Base-by-base conservation (phyloP, 2,113 vertebrate species). In the Bostrychus sinensis region DNA sequence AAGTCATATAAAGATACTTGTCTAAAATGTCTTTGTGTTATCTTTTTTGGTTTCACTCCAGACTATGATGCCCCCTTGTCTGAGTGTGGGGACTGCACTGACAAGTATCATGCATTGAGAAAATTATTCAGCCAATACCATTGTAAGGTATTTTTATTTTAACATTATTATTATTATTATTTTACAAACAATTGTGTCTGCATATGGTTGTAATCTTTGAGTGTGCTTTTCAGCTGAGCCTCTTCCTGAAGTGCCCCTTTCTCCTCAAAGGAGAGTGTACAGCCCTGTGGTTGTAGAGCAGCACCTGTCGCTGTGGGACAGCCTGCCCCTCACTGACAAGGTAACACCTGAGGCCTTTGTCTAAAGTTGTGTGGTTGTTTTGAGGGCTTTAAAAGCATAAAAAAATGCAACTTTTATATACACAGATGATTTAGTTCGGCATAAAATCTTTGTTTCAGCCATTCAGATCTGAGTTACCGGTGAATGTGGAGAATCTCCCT, bases 61-160 rank as follows among this genome's bases (percentile, higher is more conserved):
- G 95, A 98, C 87, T 98, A 97, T 0, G 95, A 98, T 0, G 95
- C 95, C 0, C 92, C 95, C 23, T 84, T 98, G 70, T 94, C 95
- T 1, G 96, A 98, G 75, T 92, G 94, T 6, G 96, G 96, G 9
- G 95, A 97, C 66, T 97, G 93, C 64, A 96, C 96, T 0, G 84
- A 76, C 56, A 98, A 98, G 80, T 98, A 93, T 70, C 87, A 90
- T 19, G 92, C 92, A 71, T 89, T 98, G 19, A 89, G 93, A n/a
- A 86, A 92, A 0, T 65, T 96, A 73, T 94, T 98, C 75, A 89
- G 87, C 78, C 85, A 83, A 30, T 76, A 93, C 51, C 84, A 93
- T 59, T 93, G 96, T 96, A 92, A 90, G 70, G 4, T 56, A 23
- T 38, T 20, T 57, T 11, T 7, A 16, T 12, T 12, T 32, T 8